Conservation (phyloP, 2,113 vertebrate species). For the Trachemys scripta region DNA sequence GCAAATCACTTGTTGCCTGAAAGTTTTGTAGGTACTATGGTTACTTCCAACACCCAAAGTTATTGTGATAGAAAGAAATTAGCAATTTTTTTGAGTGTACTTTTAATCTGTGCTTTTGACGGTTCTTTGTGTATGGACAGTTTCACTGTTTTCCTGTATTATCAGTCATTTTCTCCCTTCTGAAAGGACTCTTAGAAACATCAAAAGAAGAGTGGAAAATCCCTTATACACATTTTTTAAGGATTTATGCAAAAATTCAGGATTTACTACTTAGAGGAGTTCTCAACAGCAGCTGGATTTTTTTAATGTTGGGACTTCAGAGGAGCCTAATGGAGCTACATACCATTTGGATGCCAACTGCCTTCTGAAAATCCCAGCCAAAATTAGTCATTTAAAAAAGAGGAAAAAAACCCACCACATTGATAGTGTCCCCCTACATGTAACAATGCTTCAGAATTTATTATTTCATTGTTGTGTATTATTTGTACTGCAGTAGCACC, state of each 20-base stretch:
- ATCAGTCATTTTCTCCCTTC: not conserved
- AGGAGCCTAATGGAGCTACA: not conserved
- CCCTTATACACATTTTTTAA: not conserved
- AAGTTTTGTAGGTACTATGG: not conserved
- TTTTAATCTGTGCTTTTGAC: not conserved
- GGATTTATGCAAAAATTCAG: constrained; percentile 1
- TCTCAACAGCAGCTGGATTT: not conserved
- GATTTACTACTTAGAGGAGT: constrained; percentile 8
- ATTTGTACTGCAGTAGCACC: rapidly evolving
- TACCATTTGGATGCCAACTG: rapidly evolving
- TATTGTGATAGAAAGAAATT: constrained; percentile 24
- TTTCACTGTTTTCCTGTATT: constrained; percentile 10
- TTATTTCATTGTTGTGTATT: not conserved
- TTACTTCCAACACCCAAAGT: not conserved
- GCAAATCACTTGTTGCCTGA: not conserved
- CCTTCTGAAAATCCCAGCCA: not conserved
- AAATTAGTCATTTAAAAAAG: not conserved
- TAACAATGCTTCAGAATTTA: rapidly evolving
- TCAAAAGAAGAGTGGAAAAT: constrained; percentile 11
- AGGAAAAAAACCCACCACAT: rapidly evolving
- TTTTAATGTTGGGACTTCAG: not conserved
- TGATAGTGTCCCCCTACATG: not conserved
- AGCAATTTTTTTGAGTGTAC: not conserved
- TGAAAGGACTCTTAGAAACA: constrained; percentile 20
- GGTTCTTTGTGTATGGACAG: not conserved